phyloP scores from a whole-genome alignment of 1,140 invertebrate genomes.

The Drosophila bocki region DNA sequence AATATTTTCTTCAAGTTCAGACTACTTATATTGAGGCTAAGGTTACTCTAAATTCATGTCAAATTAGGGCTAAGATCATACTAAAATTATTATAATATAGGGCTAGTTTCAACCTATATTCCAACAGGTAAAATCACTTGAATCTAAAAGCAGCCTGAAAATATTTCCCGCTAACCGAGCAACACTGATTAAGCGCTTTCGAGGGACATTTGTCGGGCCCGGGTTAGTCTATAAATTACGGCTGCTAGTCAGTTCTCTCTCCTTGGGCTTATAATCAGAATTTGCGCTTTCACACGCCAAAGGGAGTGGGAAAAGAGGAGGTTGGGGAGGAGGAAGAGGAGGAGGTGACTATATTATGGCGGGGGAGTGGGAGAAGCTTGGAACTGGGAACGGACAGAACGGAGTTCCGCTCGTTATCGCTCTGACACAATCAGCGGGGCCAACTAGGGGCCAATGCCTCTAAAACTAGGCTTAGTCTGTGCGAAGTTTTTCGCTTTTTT shows the following conservation, averaged over 20 bases:
- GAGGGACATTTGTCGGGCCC: constrained; percentile 48
- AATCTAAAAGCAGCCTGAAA: background rate
- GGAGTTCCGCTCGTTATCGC: constrained; percentile 70
- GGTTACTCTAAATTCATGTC: too few species aligned
- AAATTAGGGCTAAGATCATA: too few species aligned
- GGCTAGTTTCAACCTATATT: too few species aligned
- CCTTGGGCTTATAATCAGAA: constrained; percentile 73
- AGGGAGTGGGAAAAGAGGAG: constrained; percentile 5
- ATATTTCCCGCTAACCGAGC: background rate
- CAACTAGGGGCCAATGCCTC: constrained; percentile 54
- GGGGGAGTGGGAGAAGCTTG: constrained; percentile 17
- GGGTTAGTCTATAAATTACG: constrained; percentile 75
- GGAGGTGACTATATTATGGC: background rate
- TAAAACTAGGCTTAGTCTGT: constrained; percentile 61
- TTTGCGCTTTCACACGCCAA: constrained; percentile 80
- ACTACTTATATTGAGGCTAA: too few species aligned
- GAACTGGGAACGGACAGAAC: constrained; percentile 25
- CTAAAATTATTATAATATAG: too few species aligned
- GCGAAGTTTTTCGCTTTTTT: constrained; percentile 41
- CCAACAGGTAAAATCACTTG: background rate
- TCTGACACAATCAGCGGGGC: constrained; percentile 72
- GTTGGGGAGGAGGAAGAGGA: background rate
- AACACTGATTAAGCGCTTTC: constrained; percentile 28
- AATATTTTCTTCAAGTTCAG: too few species aligned
- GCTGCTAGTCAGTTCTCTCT: constrained; percentile 60